phyloP scores from a whole-genome alignment of 2,113 vertebrate genomes.

The Eulacestoma nigropectus region DNA sequence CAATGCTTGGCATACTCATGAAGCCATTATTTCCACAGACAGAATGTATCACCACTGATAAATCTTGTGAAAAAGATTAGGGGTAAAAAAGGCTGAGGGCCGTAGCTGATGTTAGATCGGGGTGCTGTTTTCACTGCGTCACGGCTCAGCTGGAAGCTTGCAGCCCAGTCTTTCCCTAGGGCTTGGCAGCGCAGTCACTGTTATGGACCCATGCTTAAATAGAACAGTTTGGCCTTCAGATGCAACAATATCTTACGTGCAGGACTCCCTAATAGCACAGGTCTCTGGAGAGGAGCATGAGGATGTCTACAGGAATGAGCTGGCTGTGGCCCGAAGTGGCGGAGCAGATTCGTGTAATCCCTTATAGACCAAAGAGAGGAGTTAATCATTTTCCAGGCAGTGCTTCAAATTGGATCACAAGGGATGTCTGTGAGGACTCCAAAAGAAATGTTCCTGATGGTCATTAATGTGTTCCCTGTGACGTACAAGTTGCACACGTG shows the following conservation, averaged over 20 bases:
- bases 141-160: not conserved
- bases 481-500: not conserved
- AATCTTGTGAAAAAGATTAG: not conserved
- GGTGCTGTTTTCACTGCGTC: not conserved
- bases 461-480: constrained; percentile 15
- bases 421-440: constrained; percentile 39
- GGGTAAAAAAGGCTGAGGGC: not conserved
- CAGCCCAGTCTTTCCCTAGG: not conserved
- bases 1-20: fast-evolving
- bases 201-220: not conserved
- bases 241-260: constrained; percentile 23
- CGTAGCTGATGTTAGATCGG: not conserved
- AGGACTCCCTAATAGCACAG: not conserved
- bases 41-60: not conserved
- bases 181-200: not conserved
- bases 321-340: not conserved
- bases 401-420: constrained; percentile 50
- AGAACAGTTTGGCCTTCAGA: constrained; percentile 35
- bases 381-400: constrained; percentile 62
- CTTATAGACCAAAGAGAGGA: not conserved
- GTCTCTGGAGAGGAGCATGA: not conserved
- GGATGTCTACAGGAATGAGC: constrained; percentile 20
- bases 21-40: not conserved
- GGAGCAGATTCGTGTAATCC: not conserved
- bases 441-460: constrained; percentile 21